A percentile compares a stretch with the other conserved stretches of the same genome.
These are phyloP conservation scores for Tholera decimalis DNA, from an alignment of 2,888 invertebrate species.

Conservation along the genomic window DNA sequence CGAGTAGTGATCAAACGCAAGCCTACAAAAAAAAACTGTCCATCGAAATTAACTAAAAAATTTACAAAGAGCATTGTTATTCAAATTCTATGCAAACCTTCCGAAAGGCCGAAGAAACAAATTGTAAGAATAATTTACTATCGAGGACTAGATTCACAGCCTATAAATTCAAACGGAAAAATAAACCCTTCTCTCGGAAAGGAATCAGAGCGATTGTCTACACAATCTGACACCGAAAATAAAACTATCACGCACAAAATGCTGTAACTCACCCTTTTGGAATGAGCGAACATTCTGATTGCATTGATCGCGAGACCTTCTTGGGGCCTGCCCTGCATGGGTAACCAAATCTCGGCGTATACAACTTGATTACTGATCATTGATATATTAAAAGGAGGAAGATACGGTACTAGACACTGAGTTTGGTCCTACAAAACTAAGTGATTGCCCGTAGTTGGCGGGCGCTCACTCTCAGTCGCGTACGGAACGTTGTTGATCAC, in stretches of 20 bases:
- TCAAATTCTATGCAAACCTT: constrained; percentile 23
- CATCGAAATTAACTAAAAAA: constrained; percentile 19
- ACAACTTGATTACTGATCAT: constrained; percentile 28
- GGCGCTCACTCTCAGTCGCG: too few relatives aligned
- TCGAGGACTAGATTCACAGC: constrained; percentile 53
- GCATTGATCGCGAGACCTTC: constrained; percentile 20
- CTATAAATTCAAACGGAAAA: constrained; percentile 63
- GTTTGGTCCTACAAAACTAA: too few relatives aligned
- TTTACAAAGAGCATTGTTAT: constrained; percentile 32
- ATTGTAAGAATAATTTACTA: constrained; percentile 60
- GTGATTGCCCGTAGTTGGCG: too few relatives aligned
- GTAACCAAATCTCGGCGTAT: constrained; percentile 7
- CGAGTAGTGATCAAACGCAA: too few relatives aligned
- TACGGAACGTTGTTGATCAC: too few relatives aligned
- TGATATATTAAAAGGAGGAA: too few relatives aligned
- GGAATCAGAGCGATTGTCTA: constrained; percentile 50
- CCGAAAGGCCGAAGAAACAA: constrained; percentile 40
- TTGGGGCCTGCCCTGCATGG: constrained; percentile 12
- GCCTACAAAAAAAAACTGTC: background rate
- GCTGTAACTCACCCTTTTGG: constrained; percentile 38
- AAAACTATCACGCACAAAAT: constrained; percentile 54
- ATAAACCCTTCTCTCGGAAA: constrained; percentile 51
- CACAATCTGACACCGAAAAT: constrained; percentile 52
- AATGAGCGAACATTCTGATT: constrained; percentile 38
- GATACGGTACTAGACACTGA: too few relatives aligned